A percentile compares a stretch with the other conserved stretches of the same genome.
Evolutionary conservation across 2,113 vertebrate species (phyloP).

Genomic region (Peromyscus leucopus): DNA sequence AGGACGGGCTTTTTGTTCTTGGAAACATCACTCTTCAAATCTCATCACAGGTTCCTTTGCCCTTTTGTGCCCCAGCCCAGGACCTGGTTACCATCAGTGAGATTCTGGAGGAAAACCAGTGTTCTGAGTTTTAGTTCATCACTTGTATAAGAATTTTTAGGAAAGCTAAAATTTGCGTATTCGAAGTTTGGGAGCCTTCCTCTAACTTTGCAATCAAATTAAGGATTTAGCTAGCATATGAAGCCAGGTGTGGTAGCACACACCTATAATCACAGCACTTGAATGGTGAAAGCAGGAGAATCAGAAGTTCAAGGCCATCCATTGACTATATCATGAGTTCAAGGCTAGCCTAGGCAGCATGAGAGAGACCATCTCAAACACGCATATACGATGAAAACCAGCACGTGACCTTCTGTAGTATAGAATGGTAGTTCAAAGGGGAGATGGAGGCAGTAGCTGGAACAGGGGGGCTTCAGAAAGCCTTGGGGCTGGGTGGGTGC

Average conservation of each 20-base stretch:
- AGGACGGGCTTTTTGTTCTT: neutral
- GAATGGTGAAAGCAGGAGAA: too few species aligned
- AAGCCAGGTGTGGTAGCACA: neutral
- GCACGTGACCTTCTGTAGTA: accelerated
- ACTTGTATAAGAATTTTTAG: neutral
- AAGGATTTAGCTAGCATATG: neutral
- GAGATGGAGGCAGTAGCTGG: neutral
- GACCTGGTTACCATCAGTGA: neutral
- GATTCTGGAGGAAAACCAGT: neutral
- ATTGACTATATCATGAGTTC: neutral
- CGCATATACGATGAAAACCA: neutral
- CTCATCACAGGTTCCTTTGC: neutral
- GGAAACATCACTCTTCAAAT: neutral
- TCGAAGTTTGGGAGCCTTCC: neutral
- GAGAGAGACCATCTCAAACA: neutral
- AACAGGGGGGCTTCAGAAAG: neutral
- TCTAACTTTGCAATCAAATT: neutral
- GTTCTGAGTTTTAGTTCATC: neutral
- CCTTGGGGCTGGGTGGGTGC: neutral
- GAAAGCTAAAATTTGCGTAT: neutral
- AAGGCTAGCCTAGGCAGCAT: neutral
- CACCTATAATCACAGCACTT: neutral
- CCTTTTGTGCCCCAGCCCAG: neutral
- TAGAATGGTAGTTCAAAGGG: too few species aligned
- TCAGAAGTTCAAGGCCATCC: neutral